Percentiles rank a stretch among this genome's conserved stretches.
Evolutionary conservation across 2,113 vertebrate genomes (phyloP).

Genomic region (Chinchilla lanigera): DNA sequence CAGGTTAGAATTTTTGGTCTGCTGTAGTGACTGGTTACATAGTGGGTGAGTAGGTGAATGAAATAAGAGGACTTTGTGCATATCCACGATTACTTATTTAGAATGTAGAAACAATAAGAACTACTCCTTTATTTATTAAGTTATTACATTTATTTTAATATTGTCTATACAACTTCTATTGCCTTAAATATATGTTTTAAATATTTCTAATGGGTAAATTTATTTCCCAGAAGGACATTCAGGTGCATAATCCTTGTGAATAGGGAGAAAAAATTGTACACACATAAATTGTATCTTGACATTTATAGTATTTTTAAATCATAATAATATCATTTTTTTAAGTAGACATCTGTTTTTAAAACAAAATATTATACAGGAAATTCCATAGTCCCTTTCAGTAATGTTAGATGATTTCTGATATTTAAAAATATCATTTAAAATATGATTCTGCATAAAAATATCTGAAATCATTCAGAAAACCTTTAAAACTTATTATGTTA

Average conservation of each 20-base stretch:
- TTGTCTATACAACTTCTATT: background rate
- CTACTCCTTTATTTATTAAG: background rate
- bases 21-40: background rate
- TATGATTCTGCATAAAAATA: background rate
- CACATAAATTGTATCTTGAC: background rate
- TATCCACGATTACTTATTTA: background rate
- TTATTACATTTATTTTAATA: constrained; percentile 7
- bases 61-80: background rate
- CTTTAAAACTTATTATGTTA: background rate
- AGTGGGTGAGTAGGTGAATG: background rate
- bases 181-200: background rate
- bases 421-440: constrained; percentile 46
- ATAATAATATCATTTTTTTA: background rate
- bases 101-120: background rate
- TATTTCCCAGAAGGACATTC: background rate
- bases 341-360: constrained; percentile 1
- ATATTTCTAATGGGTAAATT: background rate
- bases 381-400: background rate
- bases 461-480: background rate
- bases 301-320: background rate
- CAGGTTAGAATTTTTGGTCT: background rate
- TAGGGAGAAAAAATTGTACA: background rate
- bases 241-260: background rate
- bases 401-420: background rate
- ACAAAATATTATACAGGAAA: background rate